Evolutionary conservation across 2,888 invertebrate genomes (phyloP), one percentile per base, ranked within the genome.

Genomic region (Drosophila setosimentum): DNA sequence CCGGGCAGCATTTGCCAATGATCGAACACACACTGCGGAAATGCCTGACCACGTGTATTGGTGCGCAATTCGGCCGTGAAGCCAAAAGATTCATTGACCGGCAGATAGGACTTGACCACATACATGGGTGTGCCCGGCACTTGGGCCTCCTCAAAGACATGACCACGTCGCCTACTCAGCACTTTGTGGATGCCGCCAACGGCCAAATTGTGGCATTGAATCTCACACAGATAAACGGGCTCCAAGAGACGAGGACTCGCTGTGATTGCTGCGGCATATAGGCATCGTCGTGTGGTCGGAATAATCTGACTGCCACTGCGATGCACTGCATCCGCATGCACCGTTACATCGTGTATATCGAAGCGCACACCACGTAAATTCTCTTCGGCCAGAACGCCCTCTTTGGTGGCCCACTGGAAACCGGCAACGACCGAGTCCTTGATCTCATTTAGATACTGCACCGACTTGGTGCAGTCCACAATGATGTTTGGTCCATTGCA

Each of bases 261-360:
- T 62, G 99, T 99, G 91, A 99, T 95, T 78, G 97, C 95, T 92
- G 98, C 97, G 83, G 99, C 99, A 94, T 99, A 99, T 93, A 99
- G 94, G 91, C 98, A 98, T 94, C 99, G 97, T 94, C 99, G 96
- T 80, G 99, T 98, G 54, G 99, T 99, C 92, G 99, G 99, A 95
- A 99, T 99, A 95, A 99, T 99, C 94, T 99, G 99, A 92, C 99
- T 99, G 94, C 99, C 99, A 93, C 99, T 99, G 94, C 99, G 97
- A 95, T 99, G 99, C 94, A 99, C 99, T 92, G 99, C 99, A 94
- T 99, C 99, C 93, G 99, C 98, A 94, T 99, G 99, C 78, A 99
- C 95, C 62, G 99, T 99, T 64, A 99, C 99, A 93, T 99, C 99
- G 93, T 98, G 97, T 93, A 99, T 98, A 95, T 99, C 98, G 95